Base-by-base conservation (phyloP, 1,140 invertebrate species). In the Planococcus citri region DNA sequence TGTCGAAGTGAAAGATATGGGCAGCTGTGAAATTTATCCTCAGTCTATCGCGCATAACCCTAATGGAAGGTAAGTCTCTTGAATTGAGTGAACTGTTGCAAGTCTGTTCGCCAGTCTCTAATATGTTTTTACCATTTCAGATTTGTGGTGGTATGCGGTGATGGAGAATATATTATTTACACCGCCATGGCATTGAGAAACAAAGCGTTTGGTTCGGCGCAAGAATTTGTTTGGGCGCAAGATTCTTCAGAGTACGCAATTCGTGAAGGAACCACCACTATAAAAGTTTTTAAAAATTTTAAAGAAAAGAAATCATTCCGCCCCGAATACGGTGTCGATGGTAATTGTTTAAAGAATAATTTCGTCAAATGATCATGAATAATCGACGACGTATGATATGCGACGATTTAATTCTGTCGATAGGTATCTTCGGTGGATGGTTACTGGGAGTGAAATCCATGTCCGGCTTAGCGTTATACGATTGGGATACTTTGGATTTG, bases 141-240 rank as follows among this genome's bases (percentile, higher is more conserved):
- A 64, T 99, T 99, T 81, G 90, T 99, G 1, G 97, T 98, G 3
- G 96, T 99, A 9, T 99, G 97, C 80, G 97, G 97, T 10, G 97
- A 99, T 80, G 97, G 97, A 0, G 97, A 75, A 78, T 99, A 98
- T 78, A 99, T 99, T 17, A 98, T 99, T 74, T 99, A 99, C 79
- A 99, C 97, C 0, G 94, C 97, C 0, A 97, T 99, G 94, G 96
- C 95, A 0, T 81, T 99, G 37, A 85, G 97, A 60, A 99, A 99
- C 78, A 99, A 99, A 79, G 94, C 94, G 12, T 99, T 98, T 79
- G 97, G 97, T 2, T 89, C 93, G 4, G 97, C 95, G 0, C 92
- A 97, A 71, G 97, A 99, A 79, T 99, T 99, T 80, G 96, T 98
- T 0, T 99, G 97, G 97, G 94, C 94, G 0, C 84, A 90, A 61